Evolutionary conservation across 2,888 invertebrate genomes (phyloP).

Genomic region (Tipula unca): DNA sequence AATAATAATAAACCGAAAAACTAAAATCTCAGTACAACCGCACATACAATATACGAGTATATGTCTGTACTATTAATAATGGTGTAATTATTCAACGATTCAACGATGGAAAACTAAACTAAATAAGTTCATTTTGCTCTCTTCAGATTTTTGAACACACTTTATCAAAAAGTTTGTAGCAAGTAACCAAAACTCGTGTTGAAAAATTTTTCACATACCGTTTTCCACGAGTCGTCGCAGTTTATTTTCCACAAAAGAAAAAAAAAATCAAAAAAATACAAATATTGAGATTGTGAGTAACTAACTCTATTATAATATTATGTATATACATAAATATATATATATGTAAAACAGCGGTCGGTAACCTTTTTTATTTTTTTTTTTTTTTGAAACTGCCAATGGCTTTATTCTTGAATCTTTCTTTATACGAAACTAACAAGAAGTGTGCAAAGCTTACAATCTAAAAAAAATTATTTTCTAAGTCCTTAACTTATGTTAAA

Average conservation of each 20-base stretch:
- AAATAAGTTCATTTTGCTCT: neutral
- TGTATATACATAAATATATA: too few relatives aligned
- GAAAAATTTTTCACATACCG: neutral
- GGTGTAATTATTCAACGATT: conserved; percentile 3
- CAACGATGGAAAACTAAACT: neutral
- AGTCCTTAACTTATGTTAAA: too few relatives aligned
- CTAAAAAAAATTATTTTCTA: too few relatives aligned
- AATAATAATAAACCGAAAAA: neutral
- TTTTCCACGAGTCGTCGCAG: conserved; percentile 8
- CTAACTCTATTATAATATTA: neutral
- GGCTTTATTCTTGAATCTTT: too few relatives aligned
- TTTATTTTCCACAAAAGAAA: neutral
- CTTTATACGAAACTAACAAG: too few relatives aligned
- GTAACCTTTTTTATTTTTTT: too few relatives aligned
- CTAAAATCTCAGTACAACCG: neutral
- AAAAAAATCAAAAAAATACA: neutral
- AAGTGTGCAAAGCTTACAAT: too few relatives aligned
- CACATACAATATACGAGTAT: neutral
- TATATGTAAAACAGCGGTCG: neutral
- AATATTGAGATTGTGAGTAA: neutral
- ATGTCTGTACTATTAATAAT: neutral
- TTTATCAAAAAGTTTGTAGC: conserved; percentile 8
- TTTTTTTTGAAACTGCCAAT: too few relatives aligned
- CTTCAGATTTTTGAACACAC: neutral
- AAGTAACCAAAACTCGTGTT: neutral